Base-by-base conservation (phyloP, 2,113 vertebrate species). In the Lathamus discolor region DNA sequence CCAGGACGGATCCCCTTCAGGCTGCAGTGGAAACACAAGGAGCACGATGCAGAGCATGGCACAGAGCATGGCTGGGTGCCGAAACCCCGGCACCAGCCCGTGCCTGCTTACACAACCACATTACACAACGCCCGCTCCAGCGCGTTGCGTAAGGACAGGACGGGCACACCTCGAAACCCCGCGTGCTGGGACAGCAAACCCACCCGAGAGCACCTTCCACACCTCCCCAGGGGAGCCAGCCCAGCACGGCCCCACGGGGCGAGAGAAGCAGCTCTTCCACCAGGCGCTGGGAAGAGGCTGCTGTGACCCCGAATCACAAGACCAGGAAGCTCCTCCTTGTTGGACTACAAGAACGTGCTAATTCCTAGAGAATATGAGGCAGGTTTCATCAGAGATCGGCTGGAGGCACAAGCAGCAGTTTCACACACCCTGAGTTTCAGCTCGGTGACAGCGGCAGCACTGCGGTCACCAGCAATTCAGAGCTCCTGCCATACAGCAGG, bases 221-320 rank as follows among this genome's bases (percentile, higher is more conserved):
- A 35, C 33, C 23, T 78, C 51, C 43, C 15, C 16, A 20, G 35
- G 23, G 44, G 17, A 83, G 14, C 20, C 13, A 54, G 57, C 76
- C 37, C 0, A 0, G 24, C 8, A 4, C 1, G 0, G 29, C 2
- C 2, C 28, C n/a, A n/a, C 10, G 7, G n/a, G 17, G 41, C 24
- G 35, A 85, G 57, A 85, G 51, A 31, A 75, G 37, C 33, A 70
- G 29, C 23, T 48, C 2, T 33, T 75, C 29, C 39, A 72, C 39
- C 78, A 24, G 0, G 0, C 13, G 17, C 55, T 29, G 68, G 12
- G 13, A 90, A 48, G 43, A 74, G 7, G 20, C 27, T 66, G 54
- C 43, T 55, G 24, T 66, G 64, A 83, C 9, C 33, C 22, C 48
- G 39, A 24, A 61, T 41, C 62, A 39, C 20, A 33, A n/a, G 29